Conservation (phyloP, 2,888 invertebrate genomes). For the Phortica magna region DNA sequence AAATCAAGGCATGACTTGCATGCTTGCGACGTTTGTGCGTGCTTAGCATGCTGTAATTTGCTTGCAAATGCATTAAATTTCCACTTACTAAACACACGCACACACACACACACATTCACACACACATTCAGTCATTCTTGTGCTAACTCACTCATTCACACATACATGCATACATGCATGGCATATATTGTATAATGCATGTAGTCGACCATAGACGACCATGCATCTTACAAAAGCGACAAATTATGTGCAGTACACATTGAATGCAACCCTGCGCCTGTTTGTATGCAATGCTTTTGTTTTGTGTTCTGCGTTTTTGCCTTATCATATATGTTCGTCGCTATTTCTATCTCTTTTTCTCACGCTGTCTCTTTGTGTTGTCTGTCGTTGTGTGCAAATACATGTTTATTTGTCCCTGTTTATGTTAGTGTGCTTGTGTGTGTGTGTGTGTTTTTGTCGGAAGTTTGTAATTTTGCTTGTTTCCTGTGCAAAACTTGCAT, state of each 20-base stretch:
- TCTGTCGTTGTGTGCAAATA: conserved; percentile 4
- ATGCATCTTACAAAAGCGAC: conserved; percentile 47
- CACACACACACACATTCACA: conserved; percentile 21
- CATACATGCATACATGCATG: conserved; percentile 22
- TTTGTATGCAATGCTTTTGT: conserved; percentile 14
- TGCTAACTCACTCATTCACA: background rate
- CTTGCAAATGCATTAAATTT: conserved; percentile 70
- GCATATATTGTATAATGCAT: conserved; percentile 7
- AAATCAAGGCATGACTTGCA: conserved; percentile 32
- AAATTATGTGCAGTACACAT: conserved; percentile 41
- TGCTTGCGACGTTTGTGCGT: conserved; percentile 53
- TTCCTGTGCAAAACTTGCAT: conserved; percentile 75
- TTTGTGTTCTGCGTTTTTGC: background rate
- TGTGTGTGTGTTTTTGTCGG: conserved; percentile 71
- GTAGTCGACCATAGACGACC: conserved; percentile 46
- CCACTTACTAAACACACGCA: conserved; percentile 37
- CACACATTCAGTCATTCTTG: background rate
- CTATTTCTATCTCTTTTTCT: background rate
- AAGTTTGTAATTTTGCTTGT: conserved; percentile 77
- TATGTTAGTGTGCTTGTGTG: conserved; percentile 55
- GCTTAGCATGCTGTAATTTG: conserved; percentile 68
- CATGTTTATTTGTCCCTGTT: conserved; percentile 1
- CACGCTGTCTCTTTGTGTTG: background rate
- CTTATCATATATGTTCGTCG: background rate
- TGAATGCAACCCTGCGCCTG: conserved; percentile 22